These are phyloP conservation scores for Pandion haliaetus DNA, from an alignment of 2,113 vertebrate genomes.

Conservation along the genomic window DNA sequence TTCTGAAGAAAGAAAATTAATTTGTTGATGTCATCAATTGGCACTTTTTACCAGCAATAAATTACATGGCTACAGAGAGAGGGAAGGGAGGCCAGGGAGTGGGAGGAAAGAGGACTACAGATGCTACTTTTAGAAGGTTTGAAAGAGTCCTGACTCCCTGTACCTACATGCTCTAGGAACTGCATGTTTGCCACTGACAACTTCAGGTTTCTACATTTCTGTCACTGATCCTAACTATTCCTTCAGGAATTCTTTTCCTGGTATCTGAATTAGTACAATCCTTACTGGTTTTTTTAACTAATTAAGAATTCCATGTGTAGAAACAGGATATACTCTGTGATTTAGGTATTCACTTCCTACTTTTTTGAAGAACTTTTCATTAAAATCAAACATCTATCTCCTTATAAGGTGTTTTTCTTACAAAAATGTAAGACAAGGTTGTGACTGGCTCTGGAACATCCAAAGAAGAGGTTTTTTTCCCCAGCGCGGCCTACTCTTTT, in stretches of 20 bases:
- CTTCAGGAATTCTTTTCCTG: neutral
- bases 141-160: neutral
- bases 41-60: neutral
- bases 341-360: neutral
- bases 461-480: neutral
- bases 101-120: neutral
- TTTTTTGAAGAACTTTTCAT: neutral
- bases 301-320: neutral
- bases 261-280: neutral
- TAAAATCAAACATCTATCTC: fast-evolving
- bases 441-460: neutral
- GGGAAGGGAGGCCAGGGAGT: neutral
- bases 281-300: neutral
- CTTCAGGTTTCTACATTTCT: neutral
- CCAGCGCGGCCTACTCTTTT: neutral
- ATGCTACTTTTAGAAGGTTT: neutral
- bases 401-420: neutral
- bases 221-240: neutral
- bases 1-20: conserved; percentile 13
- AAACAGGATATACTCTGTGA: neutral
- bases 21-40: conserved; percentile 13
- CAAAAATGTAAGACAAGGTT: neutral
- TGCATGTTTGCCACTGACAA: neutral
- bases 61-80: neutral
- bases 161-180: neutral